A percentile compares a stretch with the other conserved stretches of the same genome.
These are phyloP conservation scores for Tachysurus vachellii DNA, from an alignment of 2,113 vertebrate species.

Conservation along the genomic window DNA sequence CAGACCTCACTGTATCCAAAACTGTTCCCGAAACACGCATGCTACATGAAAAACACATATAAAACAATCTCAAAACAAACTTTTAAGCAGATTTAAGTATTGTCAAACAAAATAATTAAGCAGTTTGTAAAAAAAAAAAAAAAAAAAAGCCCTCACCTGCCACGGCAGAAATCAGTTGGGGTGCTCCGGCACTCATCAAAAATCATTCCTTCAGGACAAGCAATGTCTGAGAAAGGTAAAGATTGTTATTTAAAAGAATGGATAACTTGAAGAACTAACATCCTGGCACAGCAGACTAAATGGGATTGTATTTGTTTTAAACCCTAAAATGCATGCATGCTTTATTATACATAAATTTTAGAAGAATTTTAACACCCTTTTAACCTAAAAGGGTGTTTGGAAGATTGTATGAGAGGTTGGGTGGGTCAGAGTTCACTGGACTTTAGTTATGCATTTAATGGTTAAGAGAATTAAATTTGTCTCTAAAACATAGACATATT, in stretches of 20 bases:
- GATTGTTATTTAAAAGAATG: background rate
- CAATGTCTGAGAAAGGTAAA: background rate
- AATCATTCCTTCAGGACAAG: conserved; percentile 59
- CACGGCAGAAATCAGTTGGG: conserved; percentile 61
- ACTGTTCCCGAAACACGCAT: background rate
- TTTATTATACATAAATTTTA: background rate
- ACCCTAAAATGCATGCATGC: background rate
- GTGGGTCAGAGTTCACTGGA: background rate
- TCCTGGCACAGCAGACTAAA: background rate
- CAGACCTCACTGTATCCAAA: conserved; percentile 13
- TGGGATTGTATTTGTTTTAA: background rate
- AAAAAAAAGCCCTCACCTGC: conserved; percentile 59
- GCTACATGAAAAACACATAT: conserved; percentile 33
- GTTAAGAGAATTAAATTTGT: background rate
- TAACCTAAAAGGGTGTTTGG: background rate
- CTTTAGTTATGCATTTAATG: background rate
- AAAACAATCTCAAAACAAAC: background rate
- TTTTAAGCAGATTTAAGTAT: background rate
- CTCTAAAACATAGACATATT: background rate
- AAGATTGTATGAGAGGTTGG: background rate
- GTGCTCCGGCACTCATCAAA: conserved; percentile 58
- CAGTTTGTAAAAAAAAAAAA: background rate
- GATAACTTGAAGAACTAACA: background rate
- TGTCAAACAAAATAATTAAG: background rate
- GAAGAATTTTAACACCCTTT: background rate